phyloP scores from a whole-genome alignment of 2,888 invertebrate genomes.

The Tachina fera region DNA sequence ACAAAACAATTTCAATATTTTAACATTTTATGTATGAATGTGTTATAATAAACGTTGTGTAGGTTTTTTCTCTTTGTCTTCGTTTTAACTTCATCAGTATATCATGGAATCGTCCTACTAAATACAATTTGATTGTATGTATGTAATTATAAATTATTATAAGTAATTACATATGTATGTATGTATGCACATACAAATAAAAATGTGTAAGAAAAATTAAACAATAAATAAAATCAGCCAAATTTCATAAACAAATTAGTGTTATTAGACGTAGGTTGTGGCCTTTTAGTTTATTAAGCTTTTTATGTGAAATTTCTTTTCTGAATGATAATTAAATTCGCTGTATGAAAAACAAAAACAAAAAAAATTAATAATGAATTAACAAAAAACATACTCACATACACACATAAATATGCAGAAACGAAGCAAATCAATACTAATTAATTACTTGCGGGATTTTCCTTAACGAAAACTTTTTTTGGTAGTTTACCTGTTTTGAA shows the following conservation, averaged over 20 bases:
- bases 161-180: conserved; percentile 51
- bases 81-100: conserved; percentile 11
- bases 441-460: conserved; percentile 49
- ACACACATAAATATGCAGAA: not conserved
- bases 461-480: conserved; percentile 16
- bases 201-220: conserved; percentile 9
- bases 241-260: conserved; percentile 47
- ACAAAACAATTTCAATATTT: conserved; percentile 1
- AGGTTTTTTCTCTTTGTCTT: not conserved
- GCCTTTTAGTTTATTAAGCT: conserved; percentile 63
- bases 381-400: not conserved
- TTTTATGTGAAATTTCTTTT: conserved; percentile 59
- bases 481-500: not conserved
- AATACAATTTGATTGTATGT: not conserved
- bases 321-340: conserved; percentile 63
- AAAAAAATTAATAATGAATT: conserved; percentile 34
- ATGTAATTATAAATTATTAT: not conserved
- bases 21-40: not conserved
- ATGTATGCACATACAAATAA: conserved; percentile 38
- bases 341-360: conserved; percentile 23
- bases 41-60: not conserved
- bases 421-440: too few relatives aligned
- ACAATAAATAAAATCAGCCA: conserved; percentile 28
- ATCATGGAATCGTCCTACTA: conserved; percentile 8
- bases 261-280: conserved; percentile 52